phyloP scores from a whole-genome alignment of 2,797 vertebrate genomes.

The Gouania willdenowi region DNA sequence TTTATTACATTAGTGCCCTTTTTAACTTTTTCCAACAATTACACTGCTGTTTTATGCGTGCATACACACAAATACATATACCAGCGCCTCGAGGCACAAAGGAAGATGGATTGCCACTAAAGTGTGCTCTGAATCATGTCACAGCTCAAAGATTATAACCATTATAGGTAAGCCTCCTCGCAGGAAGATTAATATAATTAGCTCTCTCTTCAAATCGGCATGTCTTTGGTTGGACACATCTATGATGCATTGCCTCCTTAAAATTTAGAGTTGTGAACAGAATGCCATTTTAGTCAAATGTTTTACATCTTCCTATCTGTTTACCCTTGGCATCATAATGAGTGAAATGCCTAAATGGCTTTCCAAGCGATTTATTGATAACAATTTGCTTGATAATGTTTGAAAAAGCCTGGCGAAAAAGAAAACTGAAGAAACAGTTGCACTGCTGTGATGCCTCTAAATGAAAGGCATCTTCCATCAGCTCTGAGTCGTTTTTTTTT shows the following conservation, averaged over 20 bases:
- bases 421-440: slow-evolving; percentile 17
- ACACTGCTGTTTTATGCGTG: background rate
- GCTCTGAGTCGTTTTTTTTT: slow-evolving; percentile 13
- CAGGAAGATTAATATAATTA: slow-evolving; percentile 74
- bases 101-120: slow-evolving; percentile 67
- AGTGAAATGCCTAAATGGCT: slow-evolving; percentile 56
- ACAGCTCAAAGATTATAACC: slow-evolving; percentile 66
- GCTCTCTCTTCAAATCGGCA: slow-evolving; percentile 62
- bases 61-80: slow-evolving; percentile 4
- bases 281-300: slow-evolving; percentile 66
- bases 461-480: slow-evolving; percentile 53
- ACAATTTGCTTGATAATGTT: slow-evolving; percentile 52
- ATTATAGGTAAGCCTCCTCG: slow-evolving; percentile 76
- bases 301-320: slow-evolving; percentile 70
- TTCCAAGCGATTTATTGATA: slow-evolving; percentile 46
- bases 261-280: slow-evolving; percentile 53
- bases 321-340: slow-evolving; percentile 61
- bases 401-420: slow-evolving; percentile 9
- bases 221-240: slow-evolving; percentile 50
- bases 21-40: too few species aligned
- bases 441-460: slow-evolving; percentile 23
- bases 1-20: too few species aligned
- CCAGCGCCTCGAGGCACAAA: slow-evolving; percentile 39
- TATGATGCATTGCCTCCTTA: slow-evolving; percentile 69
- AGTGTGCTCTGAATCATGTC: slow-evolving; percentile 67